Evolutionary conservation across 1,140 invertebrate species (phyloP).

Genomic region (Eubasilissa regina): DNA sequence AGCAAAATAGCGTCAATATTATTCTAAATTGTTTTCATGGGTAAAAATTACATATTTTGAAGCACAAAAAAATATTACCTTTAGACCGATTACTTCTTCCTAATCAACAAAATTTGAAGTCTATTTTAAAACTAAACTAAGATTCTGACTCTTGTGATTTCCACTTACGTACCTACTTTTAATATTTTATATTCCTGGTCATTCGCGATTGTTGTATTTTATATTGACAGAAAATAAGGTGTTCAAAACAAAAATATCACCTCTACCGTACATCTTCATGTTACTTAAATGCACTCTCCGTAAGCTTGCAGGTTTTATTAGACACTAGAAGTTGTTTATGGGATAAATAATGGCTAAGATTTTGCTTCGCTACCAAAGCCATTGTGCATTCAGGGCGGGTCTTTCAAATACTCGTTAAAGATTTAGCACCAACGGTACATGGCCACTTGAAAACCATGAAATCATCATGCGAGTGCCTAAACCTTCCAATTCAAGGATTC

Average conservation of each 20-base stretch:
- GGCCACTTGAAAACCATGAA: conserved; percentile 24
- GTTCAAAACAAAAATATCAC: conserved; percentile 2
- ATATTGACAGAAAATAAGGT: conserved; percentile 9
- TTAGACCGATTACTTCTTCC: too few relatives aligned
- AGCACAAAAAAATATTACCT: too few relatives aligned
- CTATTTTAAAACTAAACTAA: too few relatives aligned
- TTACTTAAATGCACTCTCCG: conserved; percentile 50
- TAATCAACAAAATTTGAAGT: too few relatives aligned
- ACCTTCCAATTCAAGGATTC: too few relatives aligned
- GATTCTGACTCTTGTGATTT: too few relatives aligned
- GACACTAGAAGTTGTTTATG: conserved; percentile 56
- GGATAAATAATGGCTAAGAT: conserved; percentile 52
- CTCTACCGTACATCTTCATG: conserved; percentile 11
- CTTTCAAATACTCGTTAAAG: conserved; percentile 48
- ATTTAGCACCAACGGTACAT: conserved; percentile 40
- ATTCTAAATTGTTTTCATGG: too few relatives aligned
- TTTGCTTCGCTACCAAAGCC: conserved; percentile 24
- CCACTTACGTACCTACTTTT: too few relatives aligned
- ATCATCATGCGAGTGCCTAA: background rate
- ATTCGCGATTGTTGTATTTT: background rate
- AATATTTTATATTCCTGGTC: too few relatives aligned
- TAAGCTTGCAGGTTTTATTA: conserved; percentile 48
- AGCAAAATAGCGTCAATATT: too few relatives aligned
- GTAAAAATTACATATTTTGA: too few relatives aligned
- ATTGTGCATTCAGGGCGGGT: conserved; percentile 30